Conservation (phyloP, 2,113 vertebrate species). For the Callaeas wilsoni region DNA sequence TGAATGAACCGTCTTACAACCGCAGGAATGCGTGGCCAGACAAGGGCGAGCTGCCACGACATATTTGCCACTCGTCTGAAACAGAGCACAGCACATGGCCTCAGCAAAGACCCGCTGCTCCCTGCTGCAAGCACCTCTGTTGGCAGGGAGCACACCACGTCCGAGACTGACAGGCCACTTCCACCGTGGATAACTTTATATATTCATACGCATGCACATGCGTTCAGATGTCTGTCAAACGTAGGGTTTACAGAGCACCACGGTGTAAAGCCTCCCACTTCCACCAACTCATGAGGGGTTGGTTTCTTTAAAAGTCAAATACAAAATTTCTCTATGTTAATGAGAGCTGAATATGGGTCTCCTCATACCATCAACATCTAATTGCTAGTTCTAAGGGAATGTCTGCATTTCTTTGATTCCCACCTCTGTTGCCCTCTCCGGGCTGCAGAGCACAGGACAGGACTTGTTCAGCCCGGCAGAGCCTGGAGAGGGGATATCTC, state of each 20-base stretch:
- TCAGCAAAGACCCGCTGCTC: not conserved
- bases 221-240: not conserved
- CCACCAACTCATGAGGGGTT: not conserved
- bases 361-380: not conserved
- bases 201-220: not conserved
- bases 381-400: not conserved
- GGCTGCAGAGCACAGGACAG: not conserved
- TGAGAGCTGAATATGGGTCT: not conserved
- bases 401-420: not conserved
- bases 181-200: not conserved
- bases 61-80: not conserved
- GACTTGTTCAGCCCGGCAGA: not conserved
- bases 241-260: not conserved
- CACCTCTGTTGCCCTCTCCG: not conserved
- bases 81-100: not conserved
- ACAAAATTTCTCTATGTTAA: not conserved
- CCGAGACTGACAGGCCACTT: not conserved
- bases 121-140: not conserved
- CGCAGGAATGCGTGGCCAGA: not conserved
- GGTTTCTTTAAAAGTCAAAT: not conserved
- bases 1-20: not conserved
- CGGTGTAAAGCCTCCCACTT: not conserved
- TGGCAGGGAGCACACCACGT: not conserved
- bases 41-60: not conserved
- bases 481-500: not conserved